Conservation (phyloP, 1,140 invertebrate genomes). For the Pseudomyrmex sp. region DNA sequence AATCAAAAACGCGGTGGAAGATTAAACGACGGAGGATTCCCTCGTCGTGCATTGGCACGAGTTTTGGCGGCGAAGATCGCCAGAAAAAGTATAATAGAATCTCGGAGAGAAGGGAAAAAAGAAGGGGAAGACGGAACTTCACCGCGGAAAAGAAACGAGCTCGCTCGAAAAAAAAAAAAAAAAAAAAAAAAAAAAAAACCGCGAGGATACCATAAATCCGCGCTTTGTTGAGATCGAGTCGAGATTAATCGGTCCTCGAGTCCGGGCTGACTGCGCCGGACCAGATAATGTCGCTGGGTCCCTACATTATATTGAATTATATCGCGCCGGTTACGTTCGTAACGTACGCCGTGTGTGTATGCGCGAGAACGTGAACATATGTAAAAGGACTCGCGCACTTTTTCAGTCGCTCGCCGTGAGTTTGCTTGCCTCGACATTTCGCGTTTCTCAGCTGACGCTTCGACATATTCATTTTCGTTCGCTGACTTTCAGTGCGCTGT, state of each 20-base stretch:
- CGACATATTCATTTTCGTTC: conserved; percentile 52
- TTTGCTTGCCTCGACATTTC: conserved; percentile 47
- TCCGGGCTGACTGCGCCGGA: conserved; percentile 69
- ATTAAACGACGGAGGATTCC: conserved; percentile 7
- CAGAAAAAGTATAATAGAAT: conserved; percentile 28
- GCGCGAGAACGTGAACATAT: conserved; percentile 15
- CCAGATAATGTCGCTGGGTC: conserved; percentile 78
- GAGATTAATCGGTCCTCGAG: conserved; percentile 76
- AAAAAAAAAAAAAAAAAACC: conserved; percentile 70
- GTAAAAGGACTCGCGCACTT: conserved; percentile 28
- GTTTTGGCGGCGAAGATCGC: background rate
- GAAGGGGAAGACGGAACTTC: conserved; percentile 22
- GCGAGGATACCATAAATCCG: conserved; percentile 76
- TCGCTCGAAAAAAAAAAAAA: conserved; percentile 46
- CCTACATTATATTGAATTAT: conserved; percentile 79
- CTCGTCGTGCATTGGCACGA: background rate
- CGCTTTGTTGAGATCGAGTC: conserved; percentile 78
- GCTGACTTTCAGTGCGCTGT: background rate
- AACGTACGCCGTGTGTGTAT: conserved; percentile 31
- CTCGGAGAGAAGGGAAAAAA: background rate
- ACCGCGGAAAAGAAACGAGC: conserved; percentile 70
- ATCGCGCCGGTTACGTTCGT: conserved; percentile 43
- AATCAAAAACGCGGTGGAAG: background rate
- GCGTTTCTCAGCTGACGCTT: background rate
- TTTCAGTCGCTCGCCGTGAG: conserved; percentile 40